Evolutionary conservation across 2,888 invertebrate species (phyloP), one percentile per base, ranked within the genome.

Genomic region (Meghimatium bilineatum): DNA sequence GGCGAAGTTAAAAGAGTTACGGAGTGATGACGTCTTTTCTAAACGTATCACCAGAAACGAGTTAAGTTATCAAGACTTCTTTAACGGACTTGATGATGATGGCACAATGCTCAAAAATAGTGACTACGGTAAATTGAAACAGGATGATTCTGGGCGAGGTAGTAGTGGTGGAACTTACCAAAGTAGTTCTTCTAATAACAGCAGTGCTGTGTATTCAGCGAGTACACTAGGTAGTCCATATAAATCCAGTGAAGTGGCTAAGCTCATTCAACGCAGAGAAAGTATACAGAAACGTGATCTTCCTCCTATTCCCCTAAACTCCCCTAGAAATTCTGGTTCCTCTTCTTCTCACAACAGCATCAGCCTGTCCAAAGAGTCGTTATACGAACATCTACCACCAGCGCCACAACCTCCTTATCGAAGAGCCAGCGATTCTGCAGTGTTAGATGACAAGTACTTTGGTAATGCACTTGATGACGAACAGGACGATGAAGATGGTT

Each of bases 331-430:
- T 44, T 56, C 71, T 36, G 71, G 26, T 5, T 32, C 66, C 3
- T 66, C 81, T 26, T 78, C 83, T 0, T 75, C 74, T 17, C 78
- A 32, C 32, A 56, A 81, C 26, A 66, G n/a, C 26, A 85, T 82
- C 29, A 76, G 84, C 52, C 80, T 78, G 44, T 88, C 90, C 32
- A 88, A 87, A 80, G 91, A 92, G 56, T 88, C 88, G 14, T 85
- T 90, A 14, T 91, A 92, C 82, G 91, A 92, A 80, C 91, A 91
- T 83, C 87, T 92, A 1, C 91, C 91, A 1, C 85, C 89, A 0
- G 91, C 91, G 3, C 91, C 91, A 0, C 83, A 87, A 63, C 91
- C 91, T 14, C 71, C 78, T 20, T 74, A 72, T 10, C 74, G 82
- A 63, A 66, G 76, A 6, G 29, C 34, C 26, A 77, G 75, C 56